A percentile compares a stretch with the other conserved stretches of the same genome.
Evolutionary conservation across 2,888 invertebrate species (phyloP).

Genomic region (Sarcophaga caerulescens): DNA sequence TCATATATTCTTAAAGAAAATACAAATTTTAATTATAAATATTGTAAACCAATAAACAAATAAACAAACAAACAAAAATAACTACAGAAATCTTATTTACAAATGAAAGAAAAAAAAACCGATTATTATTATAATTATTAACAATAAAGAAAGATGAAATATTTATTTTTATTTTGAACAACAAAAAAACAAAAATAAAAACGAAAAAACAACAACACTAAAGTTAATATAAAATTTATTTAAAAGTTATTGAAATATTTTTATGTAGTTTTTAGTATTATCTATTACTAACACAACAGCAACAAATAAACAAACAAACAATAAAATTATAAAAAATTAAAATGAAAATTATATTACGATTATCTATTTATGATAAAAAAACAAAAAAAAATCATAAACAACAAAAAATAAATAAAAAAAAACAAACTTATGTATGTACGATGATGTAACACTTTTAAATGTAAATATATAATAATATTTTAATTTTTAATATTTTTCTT

Average conservation of each 20-base stretch:
- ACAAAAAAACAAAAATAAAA: constrained; percentile 46
- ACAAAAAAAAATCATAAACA: neutral
- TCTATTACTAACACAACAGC: constrained; percentile 54
- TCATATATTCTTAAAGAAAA: constrained; percentile 34
- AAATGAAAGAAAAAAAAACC: constrained; percentile 34
- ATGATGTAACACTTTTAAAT: neutral
- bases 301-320: too few relatives aligned
- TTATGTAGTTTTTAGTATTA: constrained; percentile 59
- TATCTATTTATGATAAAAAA: constrained; percentile 43
- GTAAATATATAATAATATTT: neutral
- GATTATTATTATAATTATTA: constrained; percentile 13
- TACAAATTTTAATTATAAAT: constrained; percentile 25
- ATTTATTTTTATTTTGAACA: constrained; percentile 43
- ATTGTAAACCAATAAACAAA: constrained; percentile 20
- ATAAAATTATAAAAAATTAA: constrained; percentile 6
- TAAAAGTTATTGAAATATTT: constrained; percentile 53
- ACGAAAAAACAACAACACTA: neutral
- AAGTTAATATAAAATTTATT: neutral
- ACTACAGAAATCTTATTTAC: constrained; percentile 57
- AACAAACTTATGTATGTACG: constrained; percentile 20
- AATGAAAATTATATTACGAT: constrained; percentile 54
- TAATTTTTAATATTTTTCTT: neutral
- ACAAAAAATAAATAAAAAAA: constrained; percentile 9
- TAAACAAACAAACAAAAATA: constrained; percentile 46
- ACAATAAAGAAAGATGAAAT: constrained; percentile 57